Base-by-base conservation (phyloP, 2,797 vertebrate species). In the Leptatherina wallacei region DNA sequence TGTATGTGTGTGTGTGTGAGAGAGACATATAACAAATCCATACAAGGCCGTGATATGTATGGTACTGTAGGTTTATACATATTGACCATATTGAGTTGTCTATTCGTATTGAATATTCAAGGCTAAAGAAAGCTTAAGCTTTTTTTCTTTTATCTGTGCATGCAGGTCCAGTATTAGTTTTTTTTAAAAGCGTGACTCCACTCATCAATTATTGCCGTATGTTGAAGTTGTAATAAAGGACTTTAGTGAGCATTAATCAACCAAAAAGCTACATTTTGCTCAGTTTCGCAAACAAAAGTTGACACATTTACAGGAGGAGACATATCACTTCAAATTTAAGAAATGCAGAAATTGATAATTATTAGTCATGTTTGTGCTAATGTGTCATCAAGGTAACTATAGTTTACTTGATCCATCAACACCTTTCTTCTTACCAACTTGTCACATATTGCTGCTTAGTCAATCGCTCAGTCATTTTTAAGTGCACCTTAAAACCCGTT, bases 181-280 rank as follows among this genome's bases (percentile, higher is more conserved):
- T 32, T 65, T 68, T 58, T 3, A 22, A 59, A n/a, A 9, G 20
- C 4, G n/a, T n/a, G 9, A 38, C 20, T 22, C 12, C 11, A 52
- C 29, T 38, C 27, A 24, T 35, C 42, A 61, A 49, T 13, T 51
- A 57, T 59, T 33, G 40, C 33, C 22, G 73, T 62, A 51, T 73
- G 64, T 65, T 64, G 11, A 30, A 62, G 14, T 47, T 63, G 10
- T 51, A 77, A 79, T 60, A 65, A 14, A 57, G 69, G 38, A 27
- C 33, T 73, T 68, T 66, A 2, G 29, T 10, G 22, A 56, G 29
- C 65, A 30, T 44, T 60, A n/a, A 29, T 59, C 12, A 52, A 20
- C 4, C 13, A 38, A 55, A n/a, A 51, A 65, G 11, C 40, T 13
- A 11, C 0, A 32, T 38, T 22, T n/a, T 33, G 24, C 49, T 29